Percentiles rank a stretch among this genome's conserved stretches.
Conservation (phyloP, 2,797 vertebrate species). For the Erethizon dorsatum region DNA sequence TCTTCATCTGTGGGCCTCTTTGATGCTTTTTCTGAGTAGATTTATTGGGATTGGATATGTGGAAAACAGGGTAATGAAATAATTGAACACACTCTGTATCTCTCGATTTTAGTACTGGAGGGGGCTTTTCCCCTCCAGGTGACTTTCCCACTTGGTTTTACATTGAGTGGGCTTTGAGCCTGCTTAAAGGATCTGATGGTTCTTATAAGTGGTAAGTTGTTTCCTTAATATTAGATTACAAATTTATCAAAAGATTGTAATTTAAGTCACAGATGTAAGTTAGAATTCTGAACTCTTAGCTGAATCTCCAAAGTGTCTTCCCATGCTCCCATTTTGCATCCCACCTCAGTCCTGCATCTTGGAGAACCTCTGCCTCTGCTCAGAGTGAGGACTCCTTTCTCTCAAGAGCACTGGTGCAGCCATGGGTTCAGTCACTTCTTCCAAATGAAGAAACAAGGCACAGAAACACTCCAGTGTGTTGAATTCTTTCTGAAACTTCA, state of each 20-base stretch:
- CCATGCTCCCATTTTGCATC: background rate
- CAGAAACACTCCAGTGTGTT: background rate
- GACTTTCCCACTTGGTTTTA: background rate
- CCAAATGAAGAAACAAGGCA: constrained; percentile 17
- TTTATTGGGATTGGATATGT: background rate
- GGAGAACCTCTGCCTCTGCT: constrained; percentile 13
- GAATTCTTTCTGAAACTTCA: constrained; percentile 60
- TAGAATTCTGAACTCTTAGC: constrained; percentile 52
- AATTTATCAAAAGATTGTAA: constrained; percentile 26
- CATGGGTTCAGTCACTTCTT: background rate
- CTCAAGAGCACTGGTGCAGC: background rate
- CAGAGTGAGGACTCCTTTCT: constrained; percentile 7
- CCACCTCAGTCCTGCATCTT: background rate
- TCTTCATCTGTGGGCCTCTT: background rate
- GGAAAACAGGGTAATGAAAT: background rate
- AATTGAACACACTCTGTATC: background rate
- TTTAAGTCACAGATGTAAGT: constrained; percentile 29
- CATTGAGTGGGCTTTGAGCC: background rate
- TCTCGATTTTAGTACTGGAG: background rate
- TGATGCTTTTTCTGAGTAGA: constrained; percentile 54
- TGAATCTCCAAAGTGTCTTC: constrained; percentile 10
- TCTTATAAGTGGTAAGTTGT: background rate
- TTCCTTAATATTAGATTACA: constrained; percentile 42
- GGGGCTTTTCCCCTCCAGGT: background rate
- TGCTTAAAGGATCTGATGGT: background rate